Base-by-base conservation (phyloP, 1,140 invertebrate species). In the Lepidotrigona ventralis region DNA sequence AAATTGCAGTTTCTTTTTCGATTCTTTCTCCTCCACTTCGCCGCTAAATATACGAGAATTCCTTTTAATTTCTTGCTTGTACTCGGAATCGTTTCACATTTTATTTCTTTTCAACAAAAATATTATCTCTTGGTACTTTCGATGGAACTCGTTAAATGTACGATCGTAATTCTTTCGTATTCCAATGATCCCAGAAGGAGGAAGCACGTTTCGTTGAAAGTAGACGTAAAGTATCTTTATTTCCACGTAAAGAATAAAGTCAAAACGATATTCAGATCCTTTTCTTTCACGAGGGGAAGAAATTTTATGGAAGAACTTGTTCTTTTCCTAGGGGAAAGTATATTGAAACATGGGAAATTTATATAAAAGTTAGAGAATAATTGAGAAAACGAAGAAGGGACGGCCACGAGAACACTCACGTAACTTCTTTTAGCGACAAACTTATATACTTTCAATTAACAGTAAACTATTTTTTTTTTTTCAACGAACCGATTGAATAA, bases 351-450 rank as follows among this genome's bases (percentile, higher is more conserved):
- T n/a, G 21, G 21, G 11, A 60, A 33, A 9, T n/a, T 60, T 21
- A 58, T 29, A 11, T n/a, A 14, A 51, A 53, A 2, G 15, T 19
- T 23, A 23, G 19, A 33, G 26, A 75, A 46, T 46, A 33, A 29
- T 21, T 1, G 3, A 19, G 9, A 29, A 19, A 56, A 56, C 8
- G 15, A n/a, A 77, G 23, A 66, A 83, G 51, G 69, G 19, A 12
- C 51, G 69, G 39, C 60, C 58, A 58, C 82, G 76, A 73, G 82
- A 83, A 66, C 69, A 72, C 29, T 29, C 33, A 11, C 12, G 23
- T 4, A 58, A 77, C 15, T 53, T 29, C 8, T 21, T 60, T 73
- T 53, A 19, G 11, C 60, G 51, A 58, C 12, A 15, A 46, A 23
- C 26, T 11, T 60, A 60, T 26, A 8, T 15, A 21, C 17, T 39